Evolutionary conservation across 1,140 invertebrate genomes (phyloP), one percentile per base, ranked within the genome.

Genomic region (Tetramorium parvispinum): DNA sequence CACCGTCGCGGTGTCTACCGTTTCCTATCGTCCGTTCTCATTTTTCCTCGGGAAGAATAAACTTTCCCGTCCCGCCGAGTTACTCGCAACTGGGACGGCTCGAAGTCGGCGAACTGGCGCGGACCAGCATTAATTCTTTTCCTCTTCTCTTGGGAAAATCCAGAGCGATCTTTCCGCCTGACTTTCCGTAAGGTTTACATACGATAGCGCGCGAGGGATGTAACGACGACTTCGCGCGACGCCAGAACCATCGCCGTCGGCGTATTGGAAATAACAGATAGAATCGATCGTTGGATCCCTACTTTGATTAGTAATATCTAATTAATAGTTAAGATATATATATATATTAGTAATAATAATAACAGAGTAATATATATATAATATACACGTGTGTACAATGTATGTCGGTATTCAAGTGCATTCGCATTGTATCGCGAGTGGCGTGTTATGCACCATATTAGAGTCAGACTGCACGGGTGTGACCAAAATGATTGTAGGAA

Each of bases 211-310:
- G 27, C 40, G 24, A 24, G 16, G 79, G 18, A 49, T 21, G 32
- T 59, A n/a, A 24, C 61, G 61, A 89, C 85, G 85, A 89, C 68
- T 43, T 59, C 87, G 51, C 71, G 78, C 49, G 59, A 46, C 49
- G 49, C 40, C 18, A 59, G 70, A 21, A 40, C n/a, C 55, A 13
- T 46, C 85, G 85, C 21, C 79, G 68, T 82, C 85, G 89, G 81
- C 73, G 57, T 63, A 66, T 85, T 85, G 77, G 87, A 91, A 89
- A 91, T 86, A 87, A 91, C 85, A 85, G 78, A 87, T 89, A 87
- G 85, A 53, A 53, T 89, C 59, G 68, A 89, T 87, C 78, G 76
- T 89, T 91, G 40, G 68, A 91, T 91, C 73, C 79, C 89, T 91
- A 89, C 86, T 87, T 90, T 89, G 85, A 88, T 92, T 87, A 78